Evolutionary conservation across 2,113 vertebrate genomes (phyloP), one percentile per base, ranked within the genome.

Genomic region (Numida meleagris): DNA sequence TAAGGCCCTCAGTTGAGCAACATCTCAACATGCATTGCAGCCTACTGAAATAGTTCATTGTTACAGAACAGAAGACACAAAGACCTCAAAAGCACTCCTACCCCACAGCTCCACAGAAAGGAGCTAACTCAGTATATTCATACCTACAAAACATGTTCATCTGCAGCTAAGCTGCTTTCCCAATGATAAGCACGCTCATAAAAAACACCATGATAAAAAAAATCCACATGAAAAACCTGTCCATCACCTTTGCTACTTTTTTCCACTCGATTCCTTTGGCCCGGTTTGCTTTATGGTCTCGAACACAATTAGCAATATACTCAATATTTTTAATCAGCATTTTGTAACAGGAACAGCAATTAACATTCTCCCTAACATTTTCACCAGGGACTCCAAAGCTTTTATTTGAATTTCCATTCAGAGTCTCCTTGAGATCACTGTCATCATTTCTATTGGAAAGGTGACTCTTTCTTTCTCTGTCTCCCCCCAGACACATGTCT

Each of bases 141-240:
- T 20, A 38, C 78, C 67, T 82, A 94, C 40, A 76, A 68, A 65
- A 82, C 12, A 9, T 16, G 43, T 14, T 91, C 5, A 8, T 42
- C 88, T 72, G 74, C 70, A 66, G 27, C 98, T 97, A 99, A 40
- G 98, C 97, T 9, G 99, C 99, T 97, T 99, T 99, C 81, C 98
- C 98, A 79, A 99, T 98, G 90, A 99, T 98, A 82, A 99, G 96
- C 92, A 99, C 95, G 3, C 99, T 99, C 99, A 99, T 99, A 74
- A 99, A 99, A 92, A 99, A 99, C 65, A 99, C 99, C 99, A 99
- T 99, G 19, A 98, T 75, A 81, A 99, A 99, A 94, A 99, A 99
- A 91, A 99, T 97, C 99, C 99, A 99, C 99, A 99, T 99, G 96
- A 99, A 99, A 97, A 99, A 99, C 8, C 99, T 97, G 93, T 99